A percentile compares a stretch with the other conserved stretches of the same genome.
These are phyloP conservation scores for Acanthoscelides obtectus DNA, from an alignment of 2,888 invertebrate species.

Conservation along the genomic window DNA sequence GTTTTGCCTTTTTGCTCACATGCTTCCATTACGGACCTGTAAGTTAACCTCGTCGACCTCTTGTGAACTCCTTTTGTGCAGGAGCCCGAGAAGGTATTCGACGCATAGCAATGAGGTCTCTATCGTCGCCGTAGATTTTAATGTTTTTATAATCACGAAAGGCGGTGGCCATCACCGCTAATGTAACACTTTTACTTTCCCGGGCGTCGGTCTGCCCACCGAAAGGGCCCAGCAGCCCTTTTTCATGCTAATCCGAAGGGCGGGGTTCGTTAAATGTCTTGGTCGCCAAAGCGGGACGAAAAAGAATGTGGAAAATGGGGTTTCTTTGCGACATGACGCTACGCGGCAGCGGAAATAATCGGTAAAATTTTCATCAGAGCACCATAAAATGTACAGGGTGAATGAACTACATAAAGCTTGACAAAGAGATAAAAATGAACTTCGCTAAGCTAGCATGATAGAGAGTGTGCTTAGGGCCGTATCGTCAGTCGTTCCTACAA, in stretches of 20 bases:
- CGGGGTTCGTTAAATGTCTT: background rate
- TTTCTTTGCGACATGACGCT: background rate
- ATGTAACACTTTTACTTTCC: slow-evolving; percentile 42
- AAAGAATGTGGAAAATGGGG: background rate
- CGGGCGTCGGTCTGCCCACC: slow-evolving; percentile 18
- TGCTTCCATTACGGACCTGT: background rate
- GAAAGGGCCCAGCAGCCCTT: background rate
- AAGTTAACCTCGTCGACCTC: background rate
- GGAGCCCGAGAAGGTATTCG: background rate
- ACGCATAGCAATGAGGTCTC: background rate
- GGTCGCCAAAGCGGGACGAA: background rate
- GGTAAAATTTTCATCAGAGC: background rate
- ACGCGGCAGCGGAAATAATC: background rate
- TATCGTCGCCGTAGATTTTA: slow-evolving; percentile 35
- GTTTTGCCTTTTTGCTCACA: too few relatives aligned
- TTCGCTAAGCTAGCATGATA: too few relatives aligned
- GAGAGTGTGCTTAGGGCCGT: too few relatives aligned
- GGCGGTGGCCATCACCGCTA: slow-evolving; percentile 28
- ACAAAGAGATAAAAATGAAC: too few relatives aligned
- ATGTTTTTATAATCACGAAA: slow-evolving; percentile 48
- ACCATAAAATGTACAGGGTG: background rate
- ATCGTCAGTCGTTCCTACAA: too few relatives aligned
- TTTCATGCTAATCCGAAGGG: background rate
- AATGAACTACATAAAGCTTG: too few relatives aligned
- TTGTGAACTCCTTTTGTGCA: background rate